Evolutionary conservation across 2,888 invertebrate species (phyloP).

Genomic region (Agrotis segetum): DNA sequence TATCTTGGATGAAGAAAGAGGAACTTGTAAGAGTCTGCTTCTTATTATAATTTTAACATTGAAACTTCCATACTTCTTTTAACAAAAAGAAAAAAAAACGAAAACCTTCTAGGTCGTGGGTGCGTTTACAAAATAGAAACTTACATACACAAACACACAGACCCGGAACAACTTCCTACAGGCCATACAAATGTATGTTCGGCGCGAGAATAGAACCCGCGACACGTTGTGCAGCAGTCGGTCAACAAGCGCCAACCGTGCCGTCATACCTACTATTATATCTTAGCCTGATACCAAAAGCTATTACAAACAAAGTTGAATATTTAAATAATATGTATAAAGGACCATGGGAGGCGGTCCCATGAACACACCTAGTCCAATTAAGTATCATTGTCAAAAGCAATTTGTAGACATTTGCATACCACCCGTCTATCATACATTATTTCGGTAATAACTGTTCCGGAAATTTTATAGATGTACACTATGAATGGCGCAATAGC

Average conservation of each 20-base stretch:
- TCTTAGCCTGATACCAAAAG: constrained; percentile 17
- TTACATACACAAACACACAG: neutral
- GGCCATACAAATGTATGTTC: neutral
- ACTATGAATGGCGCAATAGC: neutral
- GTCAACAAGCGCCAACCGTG: no score
- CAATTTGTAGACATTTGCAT: constrained; percentile 79
- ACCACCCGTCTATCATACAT: constrained; percentile 70
- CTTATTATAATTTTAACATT: constrained; percentile 26
- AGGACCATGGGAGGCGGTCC: constrained; percentile 48
- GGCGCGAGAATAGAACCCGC: neutral
- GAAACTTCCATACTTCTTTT: constrained; percentile 18
- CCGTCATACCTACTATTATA: no score
- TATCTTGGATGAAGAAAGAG: constrained; percentile 30
- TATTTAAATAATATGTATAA: constrained; percentile 53
- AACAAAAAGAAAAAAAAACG: neutral
- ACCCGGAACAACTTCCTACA: neutral
- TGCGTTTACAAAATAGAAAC: neutral
- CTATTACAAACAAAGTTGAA: constrained; percentile 14
- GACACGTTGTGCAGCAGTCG: neutral
- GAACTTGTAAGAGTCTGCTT: constrained; percentile 24
- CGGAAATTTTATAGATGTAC: constrained; percentile 35
- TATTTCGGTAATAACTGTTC: constrained; percentile 66
- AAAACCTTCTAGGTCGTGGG: neutral
- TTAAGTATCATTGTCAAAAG: constrained; percentile 72
- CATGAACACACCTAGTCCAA: constrained; percentile 68